These are phyloP conservation scores for Panopea generosa DNA, from an alignment of 2,888 invertebrate genomes.

Conservation along the genomic window DNA sequence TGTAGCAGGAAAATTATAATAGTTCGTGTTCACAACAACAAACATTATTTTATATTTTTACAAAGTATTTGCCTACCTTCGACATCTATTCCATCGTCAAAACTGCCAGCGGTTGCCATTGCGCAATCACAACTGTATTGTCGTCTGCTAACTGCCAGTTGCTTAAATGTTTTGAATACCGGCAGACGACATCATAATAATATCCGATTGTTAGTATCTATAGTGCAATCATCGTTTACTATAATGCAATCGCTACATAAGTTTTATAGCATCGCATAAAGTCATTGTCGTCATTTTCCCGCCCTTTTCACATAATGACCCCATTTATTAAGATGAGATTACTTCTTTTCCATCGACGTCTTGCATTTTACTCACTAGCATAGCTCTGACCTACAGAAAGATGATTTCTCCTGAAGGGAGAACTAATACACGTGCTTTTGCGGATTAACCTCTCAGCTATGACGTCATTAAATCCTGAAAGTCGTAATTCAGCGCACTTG, in stretches of 20 bases:
- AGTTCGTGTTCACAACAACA: too few species aligned
- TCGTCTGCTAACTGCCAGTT: constrained; percentile 3
- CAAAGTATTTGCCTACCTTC: too few species aligned
- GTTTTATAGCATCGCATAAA: too few species aligned
- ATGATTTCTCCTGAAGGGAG: constrained; percentile 7
- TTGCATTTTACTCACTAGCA: constrained; percentile 1
- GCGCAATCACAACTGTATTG: neutral
- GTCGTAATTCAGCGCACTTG: constrained; percentile 9
- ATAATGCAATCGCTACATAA: neutral
- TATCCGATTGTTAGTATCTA: constrained; percentile 15
- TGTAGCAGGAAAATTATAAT: too few species aligned
- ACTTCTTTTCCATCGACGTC: too few species aligned
- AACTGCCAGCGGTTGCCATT: constrained; percentile 5
- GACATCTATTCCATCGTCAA: too few species aligned
- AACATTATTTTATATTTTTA: too few species aligned
- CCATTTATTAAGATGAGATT: too few species aligned
- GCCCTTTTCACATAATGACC: constrained; percentile 35
- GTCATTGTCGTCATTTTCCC: constrained; percentile 20
- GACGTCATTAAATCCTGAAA: constrained; percentile 38
- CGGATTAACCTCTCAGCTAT: constrained; percentile 43
- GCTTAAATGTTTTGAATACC: constrained; percentile 5
- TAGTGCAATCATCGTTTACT: constrained; percentile 2
- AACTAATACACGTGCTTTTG: constrained; percentile 44
- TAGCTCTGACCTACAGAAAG: constrained; percentile 8
- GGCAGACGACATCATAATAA: constrained; percentile 1